Evolutionary conservation across 2,113 vertebrate species (phyloP).

Genomic region (Sylvilagus bachmani): DNA sequence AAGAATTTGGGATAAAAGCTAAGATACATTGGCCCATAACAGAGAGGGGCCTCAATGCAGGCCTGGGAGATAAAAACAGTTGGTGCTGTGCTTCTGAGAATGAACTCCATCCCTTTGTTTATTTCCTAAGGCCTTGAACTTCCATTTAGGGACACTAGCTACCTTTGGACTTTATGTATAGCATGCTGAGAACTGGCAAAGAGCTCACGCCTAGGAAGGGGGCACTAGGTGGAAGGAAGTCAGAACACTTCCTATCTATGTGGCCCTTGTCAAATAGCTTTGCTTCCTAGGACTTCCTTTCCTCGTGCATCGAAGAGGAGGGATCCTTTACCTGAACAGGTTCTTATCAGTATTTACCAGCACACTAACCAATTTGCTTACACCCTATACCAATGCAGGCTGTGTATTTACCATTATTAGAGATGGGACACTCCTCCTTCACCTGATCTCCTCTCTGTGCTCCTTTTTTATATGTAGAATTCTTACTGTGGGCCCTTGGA

Average conservation of each 20-base stretch:
- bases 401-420: background rate
- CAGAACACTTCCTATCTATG: background rate
- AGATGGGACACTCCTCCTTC: background rate
- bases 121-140: background rate
- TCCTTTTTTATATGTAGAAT: background rate
- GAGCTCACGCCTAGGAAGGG: background rate
- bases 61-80: background rate
- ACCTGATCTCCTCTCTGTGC: rapidly evolving
- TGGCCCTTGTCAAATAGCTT: background rate
- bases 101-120: background rate
- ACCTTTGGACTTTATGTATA: background rate
- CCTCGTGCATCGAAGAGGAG: background rate
- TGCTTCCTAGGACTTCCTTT: background rate
- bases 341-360: background rate
- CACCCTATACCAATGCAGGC: background rate
- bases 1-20: too few species aligned
- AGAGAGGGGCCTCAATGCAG: too few species aligned
- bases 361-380: too few species aligned
- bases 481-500: background rate
- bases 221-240: background rate
- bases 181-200: background rate
- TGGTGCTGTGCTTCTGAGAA: background rate
- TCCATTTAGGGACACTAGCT: too few species aligned
- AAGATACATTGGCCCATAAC: too few species aligned
- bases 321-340: background rate